Conservation (phyloP, 2,888 invertebrate species). For the Sarcophaga rosellei region DNA sequence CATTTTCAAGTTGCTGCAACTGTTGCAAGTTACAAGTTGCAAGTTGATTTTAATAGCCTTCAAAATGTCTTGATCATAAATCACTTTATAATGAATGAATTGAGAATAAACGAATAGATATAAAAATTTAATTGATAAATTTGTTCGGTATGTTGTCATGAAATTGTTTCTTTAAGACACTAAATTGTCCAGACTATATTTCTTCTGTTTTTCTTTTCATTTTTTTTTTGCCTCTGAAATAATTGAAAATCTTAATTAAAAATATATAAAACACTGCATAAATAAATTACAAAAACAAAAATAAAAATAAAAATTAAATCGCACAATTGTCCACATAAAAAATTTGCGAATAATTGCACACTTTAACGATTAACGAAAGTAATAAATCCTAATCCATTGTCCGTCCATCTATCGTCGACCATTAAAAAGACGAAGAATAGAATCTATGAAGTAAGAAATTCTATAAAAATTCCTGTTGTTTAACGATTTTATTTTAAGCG, state of each 20-base stretch:
- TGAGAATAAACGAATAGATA: constrained; percentile 27
- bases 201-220: not conserved
- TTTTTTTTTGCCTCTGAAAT: not conserved
- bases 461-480: too few relatives aligned
- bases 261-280: not conserved
- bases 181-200: constrained; percentile 24
- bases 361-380: too few relatives aligned
- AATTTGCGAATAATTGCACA: not conserved
- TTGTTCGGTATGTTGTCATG: constrained; percentile 67
- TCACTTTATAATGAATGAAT: constrained; percentile 58
- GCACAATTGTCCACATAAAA: not conserved
- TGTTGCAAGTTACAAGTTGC: constrained; percentile 39
- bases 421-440: too few relatives aligned
- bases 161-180: constrained; percentile 49
- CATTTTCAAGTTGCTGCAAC: constrained; percentile 14
- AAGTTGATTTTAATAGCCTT: constrained; percentile 66
- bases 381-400: too few relatives aligned
- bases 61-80: constrained; percentile 67
- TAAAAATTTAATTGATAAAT: constrained; percentile 64
- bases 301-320: not conserved
- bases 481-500: too few relatives aligned
- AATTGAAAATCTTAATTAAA: constrained; percentile 53
- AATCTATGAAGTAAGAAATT: too few relatives aligned
- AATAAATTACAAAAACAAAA: not conserved
- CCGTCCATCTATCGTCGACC: too few relatives aligned